These are phyloP conservation scores for Mamestra configurata DNA, from an alignment of 1,140 invertebrate species.

Conservation along the genomic window DNA sequence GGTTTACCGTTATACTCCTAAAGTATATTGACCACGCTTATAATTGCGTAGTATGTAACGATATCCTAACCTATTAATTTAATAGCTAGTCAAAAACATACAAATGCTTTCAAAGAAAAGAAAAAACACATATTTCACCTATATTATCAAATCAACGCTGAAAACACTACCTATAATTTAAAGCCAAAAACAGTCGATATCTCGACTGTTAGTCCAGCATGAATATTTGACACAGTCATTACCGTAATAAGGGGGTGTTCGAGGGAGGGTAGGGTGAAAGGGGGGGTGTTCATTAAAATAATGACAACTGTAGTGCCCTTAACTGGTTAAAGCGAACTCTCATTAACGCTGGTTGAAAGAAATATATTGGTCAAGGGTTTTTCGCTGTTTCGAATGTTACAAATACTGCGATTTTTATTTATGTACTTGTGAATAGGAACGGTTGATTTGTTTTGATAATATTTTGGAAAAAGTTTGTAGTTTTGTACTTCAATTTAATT, in stretches of 20 bases:
- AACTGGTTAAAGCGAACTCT: slow-evolving; percentile 55
- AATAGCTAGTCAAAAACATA: too few species aligned
- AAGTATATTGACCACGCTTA: too few species aligned
- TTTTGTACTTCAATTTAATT: too few species aligned
- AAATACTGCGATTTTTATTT: background rate
- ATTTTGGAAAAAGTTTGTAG: background rate
- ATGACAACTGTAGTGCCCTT: slow-evolving; percentile 62
- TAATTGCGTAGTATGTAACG: too few species aligned
- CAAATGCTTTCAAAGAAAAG: too few species aligned
- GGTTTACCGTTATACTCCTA: too few species aligned
- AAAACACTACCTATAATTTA: background rate
- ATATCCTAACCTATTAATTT: too few species aligned
- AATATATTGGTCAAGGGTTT: slow-evolving; percentile 57
- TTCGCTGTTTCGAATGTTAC: slow-evolving; percentile 11
- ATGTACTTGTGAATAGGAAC: too few species aligned
- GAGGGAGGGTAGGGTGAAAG: background rate
- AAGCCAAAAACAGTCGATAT: background rate
- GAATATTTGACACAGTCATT: slow-evolving; percentile 60
- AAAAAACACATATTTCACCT: too few species aligned
- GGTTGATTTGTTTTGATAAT: background rate
- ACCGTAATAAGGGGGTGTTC: slow-evolving; percentile 38
- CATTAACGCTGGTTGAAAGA: slow-evolving; percentile 50
- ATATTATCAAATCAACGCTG: background rate
- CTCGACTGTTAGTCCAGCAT: background rate
- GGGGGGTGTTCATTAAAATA: slow-evolving; percentile 64